Evolutionary conservation across 2,888 invertebrate species (phyloP).

Genomic region (Spatulosminthurus flaviceps): DNA sequence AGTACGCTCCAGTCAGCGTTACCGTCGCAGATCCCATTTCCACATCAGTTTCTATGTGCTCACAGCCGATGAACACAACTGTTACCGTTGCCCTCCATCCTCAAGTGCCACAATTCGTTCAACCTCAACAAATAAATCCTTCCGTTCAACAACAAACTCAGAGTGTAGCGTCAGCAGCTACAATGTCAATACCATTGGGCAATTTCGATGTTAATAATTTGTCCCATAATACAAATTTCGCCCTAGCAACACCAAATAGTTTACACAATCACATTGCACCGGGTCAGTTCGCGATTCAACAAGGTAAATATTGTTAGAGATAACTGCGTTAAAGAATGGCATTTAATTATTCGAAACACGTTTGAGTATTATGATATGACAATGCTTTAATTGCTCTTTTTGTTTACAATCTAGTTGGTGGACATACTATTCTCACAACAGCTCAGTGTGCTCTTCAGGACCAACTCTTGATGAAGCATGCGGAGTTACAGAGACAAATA

Average conservation of each 20-base stretch:
- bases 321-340: neutral
- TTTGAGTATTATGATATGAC: too few relatives aligned
- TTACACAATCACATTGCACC: conserved; percentile 44
- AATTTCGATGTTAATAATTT: conserved; percentile 50
- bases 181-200: conserved; percentile 53
- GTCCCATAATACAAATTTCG: conserved; percentile 50
- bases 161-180: conserved; percentile 35
- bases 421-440: conserved; percentile 50
- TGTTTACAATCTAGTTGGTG: conserved; percentile 29
- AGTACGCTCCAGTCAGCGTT: conserved; percentile 43
- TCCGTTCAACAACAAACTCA: conserved; percentile 5
- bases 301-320: conserved; percentile 36
- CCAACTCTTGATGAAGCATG: conserved; percentile 83
- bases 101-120: conserved; percentile 58
- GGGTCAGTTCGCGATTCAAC: conserved; percentile 44
- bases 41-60: conserved; percentile 58
- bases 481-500: conserved; percentile 84
- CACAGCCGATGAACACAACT: conserved; percentile 56
- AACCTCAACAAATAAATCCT: conserved; percentile 46
- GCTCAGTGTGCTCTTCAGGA: conserved; percentile 72
- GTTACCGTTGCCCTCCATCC: conserved; percentile 62
- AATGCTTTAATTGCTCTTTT: neutral
- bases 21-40: conserved; percentile 43
- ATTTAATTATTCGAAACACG: too few relatives aligned
- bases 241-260: conserved; percentile 45